Conservation (phyloP, 2,113 vertebrate species). For the Podarcis raffonei region DNA sequence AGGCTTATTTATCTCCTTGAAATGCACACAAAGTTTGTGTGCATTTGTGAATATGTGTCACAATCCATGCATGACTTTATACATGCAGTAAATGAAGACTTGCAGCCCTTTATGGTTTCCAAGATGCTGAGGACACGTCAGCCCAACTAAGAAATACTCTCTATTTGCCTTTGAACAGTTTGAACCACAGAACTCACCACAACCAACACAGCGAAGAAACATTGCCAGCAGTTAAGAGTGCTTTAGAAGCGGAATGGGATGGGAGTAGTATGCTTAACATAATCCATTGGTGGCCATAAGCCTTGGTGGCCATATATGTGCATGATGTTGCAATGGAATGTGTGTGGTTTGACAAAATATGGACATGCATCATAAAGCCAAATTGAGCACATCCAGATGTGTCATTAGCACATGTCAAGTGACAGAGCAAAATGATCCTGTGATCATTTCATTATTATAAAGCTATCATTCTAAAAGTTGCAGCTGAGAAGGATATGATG, state of each 20-base stretch:
- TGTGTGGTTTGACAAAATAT: background rate
- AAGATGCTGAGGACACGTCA: background rate
- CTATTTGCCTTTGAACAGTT: conserved; percentile 12
- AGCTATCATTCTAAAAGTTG: background rate
- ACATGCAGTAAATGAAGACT: background rate
- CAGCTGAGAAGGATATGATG: background rate
- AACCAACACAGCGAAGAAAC: background rate
- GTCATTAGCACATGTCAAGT: background rate
- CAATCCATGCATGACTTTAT: fast-evolving
- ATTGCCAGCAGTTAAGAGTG: background rate
- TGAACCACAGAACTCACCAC: background rate
- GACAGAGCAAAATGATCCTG: background rate
- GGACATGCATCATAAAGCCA: background rate
- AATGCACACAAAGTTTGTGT: background rate
- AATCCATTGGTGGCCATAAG: background rate
- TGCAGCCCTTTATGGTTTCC: background rate
- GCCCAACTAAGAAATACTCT: conserved; percentile 18
- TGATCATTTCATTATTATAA: background rate
- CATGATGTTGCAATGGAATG: background rate
- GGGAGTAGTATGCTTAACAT: background rate
- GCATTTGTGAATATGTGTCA: background rate
- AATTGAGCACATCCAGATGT: background rate
- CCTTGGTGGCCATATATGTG: background rate
- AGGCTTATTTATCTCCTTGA: background rate
- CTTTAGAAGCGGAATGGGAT: background rate